These are phyloP conservation scores for Dipodomys ordii DNA, from an alignment of 2,113 vertebrate species.

Conservation along the genomic window DNA sequence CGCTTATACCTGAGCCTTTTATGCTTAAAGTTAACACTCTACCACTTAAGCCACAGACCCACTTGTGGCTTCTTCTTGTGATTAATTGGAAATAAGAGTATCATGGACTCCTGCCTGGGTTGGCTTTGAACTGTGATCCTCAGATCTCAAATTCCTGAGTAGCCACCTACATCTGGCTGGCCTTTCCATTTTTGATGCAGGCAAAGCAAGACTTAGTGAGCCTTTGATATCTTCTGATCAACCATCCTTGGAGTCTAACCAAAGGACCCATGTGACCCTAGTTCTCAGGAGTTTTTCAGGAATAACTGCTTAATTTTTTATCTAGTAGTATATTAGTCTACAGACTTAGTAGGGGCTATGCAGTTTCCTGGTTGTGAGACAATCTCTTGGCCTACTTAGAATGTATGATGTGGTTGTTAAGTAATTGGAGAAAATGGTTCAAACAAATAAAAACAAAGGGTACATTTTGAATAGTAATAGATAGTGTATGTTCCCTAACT, in stretches of 20 bases:
- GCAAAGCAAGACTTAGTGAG: not conserved
- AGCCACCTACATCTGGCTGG: not conserved
- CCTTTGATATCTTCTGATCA: not conserved
- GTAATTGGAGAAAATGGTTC: conserved; percentile 55
- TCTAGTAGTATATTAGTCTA: not conserved
- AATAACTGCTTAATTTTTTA: not conserved
- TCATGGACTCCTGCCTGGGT: too few relatives aligned
- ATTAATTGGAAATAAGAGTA: too few relatives aligned
- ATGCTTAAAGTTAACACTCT: too few relatives aligned
- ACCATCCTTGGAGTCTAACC: not conserved
- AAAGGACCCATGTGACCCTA: not conserved
- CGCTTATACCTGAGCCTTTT: too few relatives aligned
- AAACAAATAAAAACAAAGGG: not conserved
- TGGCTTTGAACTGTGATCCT: too few relatives aligned
- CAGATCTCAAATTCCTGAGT: too few relatives aligned
- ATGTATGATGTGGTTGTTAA: not conserved
- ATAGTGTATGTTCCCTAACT: not conserved
- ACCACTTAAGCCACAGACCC: too few relatives aligned
- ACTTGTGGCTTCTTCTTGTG: too few relatives aligned
- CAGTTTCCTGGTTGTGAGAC: conserved; percentile 20
- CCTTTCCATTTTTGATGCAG: not conserved
- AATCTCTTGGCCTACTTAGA: not conserved
- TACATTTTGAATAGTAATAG: conserved; percentile 3
- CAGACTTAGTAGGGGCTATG: not conserved
- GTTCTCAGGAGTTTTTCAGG: not conserved